Evolutionary conservation across 2,113 vertebrate genomes (phyloP).

Genomic region (Myrmophylax atrothorax): DNA sequence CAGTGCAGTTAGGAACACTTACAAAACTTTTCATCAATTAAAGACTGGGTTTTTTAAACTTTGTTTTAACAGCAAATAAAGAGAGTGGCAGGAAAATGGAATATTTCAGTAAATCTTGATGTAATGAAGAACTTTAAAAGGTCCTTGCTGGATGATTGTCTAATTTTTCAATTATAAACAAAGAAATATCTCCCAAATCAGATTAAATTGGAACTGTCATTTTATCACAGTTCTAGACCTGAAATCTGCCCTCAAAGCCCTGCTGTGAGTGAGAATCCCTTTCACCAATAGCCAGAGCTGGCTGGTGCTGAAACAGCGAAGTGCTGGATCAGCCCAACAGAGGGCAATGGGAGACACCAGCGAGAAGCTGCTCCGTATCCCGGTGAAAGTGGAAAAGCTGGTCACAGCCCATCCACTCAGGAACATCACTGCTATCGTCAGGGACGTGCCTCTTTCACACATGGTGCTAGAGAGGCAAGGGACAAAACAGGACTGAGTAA

Average conservation of each 20-base stretch:
- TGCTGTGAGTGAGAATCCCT: background rate
- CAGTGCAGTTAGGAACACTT: background rate
- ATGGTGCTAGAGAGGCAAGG: background rate
- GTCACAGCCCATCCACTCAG: background rate
- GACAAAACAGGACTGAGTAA: background rate
- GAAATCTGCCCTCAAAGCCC: background rate
- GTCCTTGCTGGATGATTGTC: background rate
- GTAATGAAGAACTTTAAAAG: background rate
- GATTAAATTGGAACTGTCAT: background rate
- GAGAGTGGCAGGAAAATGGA: background rate
- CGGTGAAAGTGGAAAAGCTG: background rate
- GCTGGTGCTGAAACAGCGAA: background rate
- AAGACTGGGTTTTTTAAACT: background rate
- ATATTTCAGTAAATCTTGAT: background rate
- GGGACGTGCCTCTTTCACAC: background rate
- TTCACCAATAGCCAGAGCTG: accelerated
- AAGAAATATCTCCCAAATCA: background rate
- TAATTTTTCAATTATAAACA: background rate
- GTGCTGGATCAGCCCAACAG: background rate
- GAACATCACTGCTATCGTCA: background rate
- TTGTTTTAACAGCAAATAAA: background rate
- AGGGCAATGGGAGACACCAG: background rate
- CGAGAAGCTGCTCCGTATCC: background rate
- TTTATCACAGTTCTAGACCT: background rate
- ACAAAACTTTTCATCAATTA: background rate